phyloP scores from a whole-genome alignment of 2,113 vertebrate species.

The Tetrax tetrax region DNA sequence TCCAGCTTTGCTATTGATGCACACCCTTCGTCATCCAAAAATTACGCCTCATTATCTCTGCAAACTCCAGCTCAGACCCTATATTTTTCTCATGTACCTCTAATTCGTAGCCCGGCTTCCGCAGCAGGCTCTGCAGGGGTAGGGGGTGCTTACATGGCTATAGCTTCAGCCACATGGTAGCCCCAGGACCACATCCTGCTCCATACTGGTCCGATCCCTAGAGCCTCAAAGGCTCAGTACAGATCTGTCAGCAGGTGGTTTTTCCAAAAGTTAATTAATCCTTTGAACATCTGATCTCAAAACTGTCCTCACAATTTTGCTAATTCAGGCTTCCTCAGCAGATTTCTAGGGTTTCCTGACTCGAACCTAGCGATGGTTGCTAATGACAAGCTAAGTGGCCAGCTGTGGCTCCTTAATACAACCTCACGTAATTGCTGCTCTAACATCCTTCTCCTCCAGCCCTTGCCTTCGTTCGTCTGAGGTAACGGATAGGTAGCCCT shows the following conservation, averaged over 20 bases:
- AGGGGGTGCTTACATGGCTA: not conserved
- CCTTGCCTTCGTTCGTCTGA: not conserved
- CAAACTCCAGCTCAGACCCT: not conserved
- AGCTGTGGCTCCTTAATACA: slow-evolving; percentile 52
- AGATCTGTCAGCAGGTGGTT: not conserved
- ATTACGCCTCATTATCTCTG: not conserved
- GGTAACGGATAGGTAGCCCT: not conserved
- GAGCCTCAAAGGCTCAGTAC: not conserved
- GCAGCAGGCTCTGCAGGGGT: not conserved
- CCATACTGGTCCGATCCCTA: not conserved
- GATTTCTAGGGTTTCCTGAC: slow-evolving; percentile 47
- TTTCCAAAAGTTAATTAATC: slow-evolving; percentile 7
- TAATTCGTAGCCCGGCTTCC: not conserved
- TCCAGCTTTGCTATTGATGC: not conserved
- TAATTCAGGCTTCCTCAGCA: not conserved
- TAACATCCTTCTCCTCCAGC: not conserved
- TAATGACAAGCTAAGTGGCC: slow-evolving; percentile 54
- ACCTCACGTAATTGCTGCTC: not conserved
- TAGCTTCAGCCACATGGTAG: not conserved
- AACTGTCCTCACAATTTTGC: not conserved
- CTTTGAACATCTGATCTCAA: slow-evolving; percentile 3
- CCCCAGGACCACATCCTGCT: accelerated
- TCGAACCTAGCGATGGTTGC: not conserved
- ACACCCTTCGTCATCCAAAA: not conserved
- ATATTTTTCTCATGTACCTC: not conserved